A percentile compares a stretch with the other conserved stretches of the same genome.
phyloP scores from a whole-genome alignment of 2,888 invertebrate genomes.

The Iselma pallidipennis region DNA sequence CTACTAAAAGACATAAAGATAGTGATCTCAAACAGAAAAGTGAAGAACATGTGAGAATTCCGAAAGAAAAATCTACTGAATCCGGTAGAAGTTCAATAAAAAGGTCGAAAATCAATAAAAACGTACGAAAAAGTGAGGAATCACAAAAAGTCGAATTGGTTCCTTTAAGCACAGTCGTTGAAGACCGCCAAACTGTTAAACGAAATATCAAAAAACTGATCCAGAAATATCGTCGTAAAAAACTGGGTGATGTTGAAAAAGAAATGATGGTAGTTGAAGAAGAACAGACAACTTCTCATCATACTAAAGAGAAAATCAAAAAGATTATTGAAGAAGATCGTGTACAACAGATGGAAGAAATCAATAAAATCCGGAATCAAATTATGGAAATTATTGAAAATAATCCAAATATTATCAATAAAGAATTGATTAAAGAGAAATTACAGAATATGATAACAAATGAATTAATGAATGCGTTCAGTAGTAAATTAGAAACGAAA shows the following conservation, averaged over 20 bases:
- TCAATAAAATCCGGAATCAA: slow-evolving; percentile 55
- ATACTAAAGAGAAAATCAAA: slow-evolving; percentile 40
- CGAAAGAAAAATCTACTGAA: background rate
- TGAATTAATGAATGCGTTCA: slow-evolving; percentile 40
- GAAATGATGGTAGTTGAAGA: background rate
- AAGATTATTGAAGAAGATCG: slow-evolving; percentile 53
- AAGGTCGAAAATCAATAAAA: background rate
- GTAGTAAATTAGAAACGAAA: slow-evolving; percentile 24
- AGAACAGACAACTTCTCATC: background rate
- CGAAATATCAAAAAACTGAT: slow-evolving; percentile 40
- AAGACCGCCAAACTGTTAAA: slow-evolving; percentile 33
- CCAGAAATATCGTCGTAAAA: slow-evolving; percentile 40
- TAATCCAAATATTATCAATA: slow-evolving; percentile 59
- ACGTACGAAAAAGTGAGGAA: background rate
- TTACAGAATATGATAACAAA: slow-evolving; percentile 48
- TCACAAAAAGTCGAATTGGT: background rate
- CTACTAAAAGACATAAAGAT: no score
- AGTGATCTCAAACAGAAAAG: no score
- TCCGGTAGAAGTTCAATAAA: background rate
- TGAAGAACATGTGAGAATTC: background rate
- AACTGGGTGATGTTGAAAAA: slow-evolving; percentile 20
- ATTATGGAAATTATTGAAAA: slow-evolving; percentile 57
- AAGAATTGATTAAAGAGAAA: slow-evolving; percentile 56
- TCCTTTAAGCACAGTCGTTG: background rate
- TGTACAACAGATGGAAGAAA: slow-evolving; percentile 56